These are phyloP conservation scores for Amphipyra berbera DNA, from an alignment of 2,888 invertebrate species.

Conservation along the genomic window DNA sequence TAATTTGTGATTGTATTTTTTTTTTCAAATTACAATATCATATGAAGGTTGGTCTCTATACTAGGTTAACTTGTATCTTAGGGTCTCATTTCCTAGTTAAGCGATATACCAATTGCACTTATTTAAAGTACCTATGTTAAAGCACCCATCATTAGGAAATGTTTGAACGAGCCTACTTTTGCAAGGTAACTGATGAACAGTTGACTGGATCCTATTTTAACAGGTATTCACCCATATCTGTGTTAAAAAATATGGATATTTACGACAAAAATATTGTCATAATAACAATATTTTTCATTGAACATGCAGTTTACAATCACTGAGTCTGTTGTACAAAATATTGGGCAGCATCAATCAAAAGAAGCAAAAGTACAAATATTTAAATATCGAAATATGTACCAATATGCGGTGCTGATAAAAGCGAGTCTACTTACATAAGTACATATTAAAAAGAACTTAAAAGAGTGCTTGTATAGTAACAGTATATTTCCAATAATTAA, in stretches of 20 bases:
- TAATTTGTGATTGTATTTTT: no score
- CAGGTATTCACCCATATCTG: not conserved
- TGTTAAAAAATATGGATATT: not conserved
- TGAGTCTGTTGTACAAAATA: slow-evolving; percentile 1
- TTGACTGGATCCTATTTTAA: not conserved
- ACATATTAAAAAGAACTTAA: not conserved
- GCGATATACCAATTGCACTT: no score
- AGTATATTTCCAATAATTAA: slow-evolving; percentile 11
- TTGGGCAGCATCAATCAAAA: slow-evolving; percentile 1
- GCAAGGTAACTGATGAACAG: not conserved
- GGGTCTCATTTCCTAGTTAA: no score
- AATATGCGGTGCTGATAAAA: no score
- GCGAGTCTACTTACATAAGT: no score
- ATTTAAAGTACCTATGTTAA: no score
- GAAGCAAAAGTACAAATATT: not conserved
- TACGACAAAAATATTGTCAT: not conserved
- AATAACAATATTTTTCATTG: not conserved
- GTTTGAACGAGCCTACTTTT: no score
- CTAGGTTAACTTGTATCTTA: no score
- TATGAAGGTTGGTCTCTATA: no score
- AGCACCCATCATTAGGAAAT: no score
- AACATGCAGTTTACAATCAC: slow-evolving; percentile 10
- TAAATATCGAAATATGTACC: slow-evolving; percentile 3
- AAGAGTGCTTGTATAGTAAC: not conserved
- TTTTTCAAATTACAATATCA: no score